Conservation (phyloP, 2,797 vertebrate species). For the Dicrostonyx torquatus region DNA sequence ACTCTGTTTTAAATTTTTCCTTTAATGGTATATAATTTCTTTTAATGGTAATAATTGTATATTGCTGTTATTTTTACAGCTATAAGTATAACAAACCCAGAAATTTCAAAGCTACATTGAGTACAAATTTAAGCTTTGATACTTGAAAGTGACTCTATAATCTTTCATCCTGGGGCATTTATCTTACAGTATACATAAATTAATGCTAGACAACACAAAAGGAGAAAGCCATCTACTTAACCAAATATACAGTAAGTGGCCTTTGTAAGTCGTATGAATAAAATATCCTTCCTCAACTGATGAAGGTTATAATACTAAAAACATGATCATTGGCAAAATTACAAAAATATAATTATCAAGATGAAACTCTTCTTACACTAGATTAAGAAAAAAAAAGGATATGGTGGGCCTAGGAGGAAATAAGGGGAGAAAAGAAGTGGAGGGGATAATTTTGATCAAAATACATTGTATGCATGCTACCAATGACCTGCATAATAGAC, state of each 20-base stretch:
- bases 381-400: neutral
- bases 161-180: neutral
- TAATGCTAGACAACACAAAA: constrained; percentile 27
- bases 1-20: neutral
- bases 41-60: neutral
- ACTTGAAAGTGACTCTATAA: neutral
- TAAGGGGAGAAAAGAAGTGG: neutral
- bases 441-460: neutral
- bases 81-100: constrained; percentile 22
- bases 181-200: neutral
- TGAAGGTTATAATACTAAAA: constrained; percentile 2
- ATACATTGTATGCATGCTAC: neutral
- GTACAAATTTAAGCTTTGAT: constrained; percentile 22
- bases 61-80: constrained; percentile 39
- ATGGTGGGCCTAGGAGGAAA: neutral
- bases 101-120: constrained; percentile 44
- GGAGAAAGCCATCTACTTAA: neutral
- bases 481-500: neutral
- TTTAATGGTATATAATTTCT: constrained; percentile 29
- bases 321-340: neutral
- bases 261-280: neutral
- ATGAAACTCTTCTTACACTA: constrained; percentile 2
- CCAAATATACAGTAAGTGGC: constrained; percentile 27
- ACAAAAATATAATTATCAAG: neutral
- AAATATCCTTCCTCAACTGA: neutral